A percentile compares a stretch with the other conserved stretches of the same genome.
These are phyloP conservation scores for Grammomys dolichurus DNA, from an alignment of 2,113 vertebrate genomes.

Conservation along the genomic window DNA sequence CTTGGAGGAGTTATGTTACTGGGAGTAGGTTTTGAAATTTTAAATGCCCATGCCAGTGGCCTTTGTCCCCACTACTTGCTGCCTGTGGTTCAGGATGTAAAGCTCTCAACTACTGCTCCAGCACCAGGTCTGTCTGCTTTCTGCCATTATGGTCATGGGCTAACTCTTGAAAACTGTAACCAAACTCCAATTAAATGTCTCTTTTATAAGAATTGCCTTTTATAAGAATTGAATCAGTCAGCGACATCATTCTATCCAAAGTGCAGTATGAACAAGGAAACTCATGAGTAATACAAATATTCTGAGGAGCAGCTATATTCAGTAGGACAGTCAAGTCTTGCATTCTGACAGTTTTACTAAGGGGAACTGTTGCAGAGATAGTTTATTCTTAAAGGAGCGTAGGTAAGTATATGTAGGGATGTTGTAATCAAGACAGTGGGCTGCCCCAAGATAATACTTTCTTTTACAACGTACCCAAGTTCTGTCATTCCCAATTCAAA, in stretches of 20 bases:
- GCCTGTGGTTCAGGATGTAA: background rate
- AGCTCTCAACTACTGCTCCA: background rate
- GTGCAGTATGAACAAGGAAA: conserved; percentile 27
- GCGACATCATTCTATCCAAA: background rate
- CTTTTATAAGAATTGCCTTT: background rate
- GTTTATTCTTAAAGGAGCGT: background rate
- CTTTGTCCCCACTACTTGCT: background rate
- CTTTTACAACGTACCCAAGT: background rate
- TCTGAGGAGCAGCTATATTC: background rate
- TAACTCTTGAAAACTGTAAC: background rate
- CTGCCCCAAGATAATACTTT: background rate
- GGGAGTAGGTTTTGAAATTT: background rate
- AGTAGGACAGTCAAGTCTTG: background rate
- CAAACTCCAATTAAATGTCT: background rate
- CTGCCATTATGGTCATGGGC: background rate
- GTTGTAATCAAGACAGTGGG: background rate
- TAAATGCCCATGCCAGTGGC: background rate
- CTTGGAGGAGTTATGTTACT: background rate
- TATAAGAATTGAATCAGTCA: background rate
- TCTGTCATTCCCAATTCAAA: background rate
- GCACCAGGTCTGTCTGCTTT: background rate
- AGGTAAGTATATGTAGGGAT: background rate
- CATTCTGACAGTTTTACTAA: background rate
- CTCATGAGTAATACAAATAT: background rate
- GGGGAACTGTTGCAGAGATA: background rate